These are phyloP conservation scores for Galeopsomyia nigrocyanea DNA, from an alignment of 2,888 invertebrate species.

Conservation along the genomic window DNA sequence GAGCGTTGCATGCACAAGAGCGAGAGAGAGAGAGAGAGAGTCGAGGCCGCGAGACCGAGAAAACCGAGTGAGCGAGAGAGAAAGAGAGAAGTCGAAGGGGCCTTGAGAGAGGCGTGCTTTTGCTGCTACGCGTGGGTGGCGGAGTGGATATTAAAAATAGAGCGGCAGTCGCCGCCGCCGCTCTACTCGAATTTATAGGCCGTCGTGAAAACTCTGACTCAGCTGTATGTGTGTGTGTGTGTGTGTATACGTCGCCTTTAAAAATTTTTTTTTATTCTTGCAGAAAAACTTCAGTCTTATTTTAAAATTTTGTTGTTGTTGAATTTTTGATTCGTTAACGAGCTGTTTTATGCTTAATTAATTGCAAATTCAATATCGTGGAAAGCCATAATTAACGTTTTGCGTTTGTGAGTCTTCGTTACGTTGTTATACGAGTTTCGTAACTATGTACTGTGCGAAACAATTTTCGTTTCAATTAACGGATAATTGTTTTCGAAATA, in stretches of 20 bases:
- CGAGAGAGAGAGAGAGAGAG: conserved; percentile 9
- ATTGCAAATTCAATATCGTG: too few relatives aligned
- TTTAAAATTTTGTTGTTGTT: too few relatives aligned
- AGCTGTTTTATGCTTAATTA: too few relatives aligned
- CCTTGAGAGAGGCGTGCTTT: conserved; percentile 25
- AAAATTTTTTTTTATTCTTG: too few relatives aligned
- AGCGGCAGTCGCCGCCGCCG: conserved; percentile 10
- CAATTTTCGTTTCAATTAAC: too few relatives aligned
- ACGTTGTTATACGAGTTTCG: too few relatives aligned
- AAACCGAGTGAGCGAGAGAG: neutral
- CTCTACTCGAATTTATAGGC: conserved; percentile 29
- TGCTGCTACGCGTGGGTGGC: conserved; percentile 35
- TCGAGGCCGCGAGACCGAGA: neutral
- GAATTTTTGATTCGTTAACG: too few relatives aligned
- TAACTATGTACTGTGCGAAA: too few relatives aligned
- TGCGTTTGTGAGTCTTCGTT: too few relatives aligned
- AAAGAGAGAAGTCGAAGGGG: conserved; percentile 1
- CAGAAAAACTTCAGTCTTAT: too few relatives aligned
- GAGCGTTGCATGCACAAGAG: neutral
- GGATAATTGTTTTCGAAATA: too few relatives aligned
- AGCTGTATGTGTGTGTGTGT: neutral
- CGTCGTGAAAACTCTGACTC: conserved; percentile 10
- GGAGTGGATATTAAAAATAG: conserved; percentile 47
- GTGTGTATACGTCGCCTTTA: neutral
- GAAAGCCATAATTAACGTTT: too few relatives aligned